A percentile compares a stretch with the other conserved stretches of the same genome.
Evolutionary conservation across 2,113 vertebrate genomes (phyloP).

Genomic region (Neogobius melanostomus): DNA sequence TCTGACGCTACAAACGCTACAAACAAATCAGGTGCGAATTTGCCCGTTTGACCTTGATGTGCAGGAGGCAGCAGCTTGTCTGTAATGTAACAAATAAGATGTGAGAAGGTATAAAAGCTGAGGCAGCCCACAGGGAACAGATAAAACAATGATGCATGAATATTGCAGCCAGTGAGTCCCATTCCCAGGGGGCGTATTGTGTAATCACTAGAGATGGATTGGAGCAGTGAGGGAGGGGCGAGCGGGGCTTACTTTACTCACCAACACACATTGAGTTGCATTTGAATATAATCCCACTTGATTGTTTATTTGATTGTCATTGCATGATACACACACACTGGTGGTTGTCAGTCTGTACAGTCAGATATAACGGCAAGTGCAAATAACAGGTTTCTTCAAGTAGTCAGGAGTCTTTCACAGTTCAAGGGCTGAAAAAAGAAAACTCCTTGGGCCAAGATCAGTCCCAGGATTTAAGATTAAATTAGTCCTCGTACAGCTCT

Average conservation of each 20-base stretch:
- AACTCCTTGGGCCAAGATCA: too few relatives aligned
- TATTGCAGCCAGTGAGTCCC: constrained; percentile 37
- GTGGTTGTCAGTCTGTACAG: too few relatives aligned
- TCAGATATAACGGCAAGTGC: too few relatives aligned
- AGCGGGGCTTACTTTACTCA: constrained; percentile 46
- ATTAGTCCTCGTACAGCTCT: too few relatives aligned
- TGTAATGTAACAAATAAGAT: constrained; percentile 11
- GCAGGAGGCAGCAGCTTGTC: constrained; percentile 1
- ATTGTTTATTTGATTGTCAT: constrained; percentile 16
- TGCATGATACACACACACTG: background rate
- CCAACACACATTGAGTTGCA: constrained; percentile 1
- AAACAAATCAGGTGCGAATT: background rate
- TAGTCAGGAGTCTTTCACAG: too few relatives aligned
- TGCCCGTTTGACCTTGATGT: constrained; percentile 26
- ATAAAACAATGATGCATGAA: constrained; percentile 51
- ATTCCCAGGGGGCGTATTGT: constrained; percentile 53
- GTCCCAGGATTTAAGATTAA: too few relatives aligned
- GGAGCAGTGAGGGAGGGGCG: constrained; percentile 33
- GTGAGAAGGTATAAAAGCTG: background rate
- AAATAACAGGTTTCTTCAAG: too few relatives aligned
- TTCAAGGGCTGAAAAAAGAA: too few relatives aligned
- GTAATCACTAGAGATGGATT: constrained; percentile 64
- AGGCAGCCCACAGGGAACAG: constrained; percentile 33
- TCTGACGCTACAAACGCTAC: background rate
- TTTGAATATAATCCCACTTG: background rate